A percentile compares a stretch with the other conserved stretches of the same genome.
Evolutionary conservation across 2,113 vertebrate genomes (phyloP).

Genomic region (Cyanistes caeruleus): DNA sequence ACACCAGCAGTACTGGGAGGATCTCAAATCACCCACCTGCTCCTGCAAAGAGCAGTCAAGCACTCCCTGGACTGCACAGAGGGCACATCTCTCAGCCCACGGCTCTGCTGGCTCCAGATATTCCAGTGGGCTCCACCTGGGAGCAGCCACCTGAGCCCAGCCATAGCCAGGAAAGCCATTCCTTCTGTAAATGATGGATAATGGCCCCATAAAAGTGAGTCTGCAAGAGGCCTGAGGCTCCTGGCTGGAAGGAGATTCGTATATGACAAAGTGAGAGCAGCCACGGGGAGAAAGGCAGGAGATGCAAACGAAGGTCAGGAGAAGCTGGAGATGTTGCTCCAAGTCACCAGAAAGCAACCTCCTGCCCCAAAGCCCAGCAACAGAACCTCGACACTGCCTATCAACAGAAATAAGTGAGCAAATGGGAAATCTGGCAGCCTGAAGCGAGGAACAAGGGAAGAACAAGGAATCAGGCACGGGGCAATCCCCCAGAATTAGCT

Average conservation of each 20-base stretch:
- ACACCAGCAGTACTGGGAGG: neutral
- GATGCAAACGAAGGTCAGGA: neutral
- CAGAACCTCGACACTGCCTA: neutral
- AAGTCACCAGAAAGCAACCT: neutral
- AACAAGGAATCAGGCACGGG: neutral
- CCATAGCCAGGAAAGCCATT: neutral
- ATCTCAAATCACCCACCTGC: neutral
- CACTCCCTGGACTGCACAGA: neutral
- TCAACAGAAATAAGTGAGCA: conserved; percentile 26
- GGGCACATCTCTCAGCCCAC: neutral
- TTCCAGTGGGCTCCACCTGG: neutral
- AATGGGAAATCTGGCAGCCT: neutral
- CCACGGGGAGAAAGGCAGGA: neutral
- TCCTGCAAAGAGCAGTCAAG: neutral
- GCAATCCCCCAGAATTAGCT: neutral
- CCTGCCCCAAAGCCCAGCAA: neutral
- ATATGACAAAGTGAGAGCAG: neutral
- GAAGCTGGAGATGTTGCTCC: neutral
- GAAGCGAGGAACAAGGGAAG: conserved; percentile 12
- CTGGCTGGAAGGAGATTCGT: neutral
- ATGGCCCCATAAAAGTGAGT: neutral
- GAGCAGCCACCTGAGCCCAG: neutral
- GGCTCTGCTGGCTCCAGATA: neutral
- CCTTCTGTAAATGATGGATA: neutral
- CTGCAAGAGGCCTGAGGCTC: neutral